These are phyloP conservation scores for Laticauda laticaudata DNA, from an alignment of 2,113 vertebrate genomes.

Conservation along the genomic window DNA sequence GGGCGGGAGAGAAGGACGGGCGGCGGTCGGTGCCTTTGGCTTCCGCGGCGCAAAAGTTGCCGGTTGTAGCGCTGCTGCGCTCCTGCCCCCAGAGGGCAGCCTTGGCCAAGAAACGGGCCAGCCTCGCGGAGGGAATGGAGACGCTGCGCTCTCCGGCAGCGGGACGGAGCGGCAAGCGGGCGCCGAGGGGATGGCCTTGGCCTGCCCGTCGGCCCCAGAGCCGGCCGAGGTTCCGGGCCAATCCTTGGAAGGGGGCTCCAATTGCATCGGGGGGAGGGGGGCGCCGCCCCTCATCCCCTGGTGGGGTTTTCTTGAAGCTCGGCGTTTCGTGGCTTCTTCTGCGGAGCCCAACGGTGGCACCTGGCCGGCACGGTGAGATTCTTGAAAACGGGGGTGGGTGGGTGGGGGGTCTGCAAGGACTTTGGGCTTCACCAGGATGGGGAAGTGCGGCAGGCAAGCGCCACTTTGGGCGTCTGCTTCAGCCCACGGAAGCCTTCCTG, in stretches of 20 bases:
- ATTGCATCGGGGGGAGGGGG: background rate
- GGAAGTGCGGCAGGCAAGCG: background rate
- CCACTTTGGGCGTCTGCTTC: background rate
- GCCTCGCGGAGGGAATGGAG: background rate
- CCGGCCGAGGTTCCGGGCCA: background rate
- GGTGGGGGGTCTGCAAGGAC: too few relatives aligned
- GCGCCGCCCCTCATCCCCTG: background rate
- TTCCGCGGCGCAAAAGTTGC: background rate
- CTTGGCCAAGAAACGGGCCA: background rate
- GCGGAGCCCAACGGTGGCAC: too few relatives aligned
- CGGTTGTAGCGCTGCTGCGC: background rate
- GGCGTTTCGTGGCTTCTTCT: too few relatives aligned
- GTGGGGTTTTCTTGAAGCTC: too few relatives aligned
- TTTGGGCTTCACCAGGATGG: background rate
- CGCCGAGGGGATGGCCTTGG: background rate
- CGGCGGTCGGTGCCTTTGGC: background rate
- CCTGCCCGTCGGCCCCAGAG: background rate
- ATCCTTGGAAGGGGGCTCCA: too few relatives aligned
- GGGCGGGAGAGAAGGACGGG: background rate
- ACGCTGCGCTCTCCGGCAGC: background rate
- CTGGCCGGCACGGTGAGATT: too few relatives aligned
- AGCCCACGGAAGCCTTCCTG: background rate
- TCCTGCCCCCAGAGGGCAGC: background rate
- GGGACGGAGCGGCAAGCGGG: too few relatives aligned
- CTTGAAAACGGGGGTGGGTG: too few relatives aligned